A percentile compares a stretch with the other conserved stretches of the same genome.
phyloP scores from a whole-genome alignment of 2,113 vertebrate genomes.

The Catharus minimus region DNA sequence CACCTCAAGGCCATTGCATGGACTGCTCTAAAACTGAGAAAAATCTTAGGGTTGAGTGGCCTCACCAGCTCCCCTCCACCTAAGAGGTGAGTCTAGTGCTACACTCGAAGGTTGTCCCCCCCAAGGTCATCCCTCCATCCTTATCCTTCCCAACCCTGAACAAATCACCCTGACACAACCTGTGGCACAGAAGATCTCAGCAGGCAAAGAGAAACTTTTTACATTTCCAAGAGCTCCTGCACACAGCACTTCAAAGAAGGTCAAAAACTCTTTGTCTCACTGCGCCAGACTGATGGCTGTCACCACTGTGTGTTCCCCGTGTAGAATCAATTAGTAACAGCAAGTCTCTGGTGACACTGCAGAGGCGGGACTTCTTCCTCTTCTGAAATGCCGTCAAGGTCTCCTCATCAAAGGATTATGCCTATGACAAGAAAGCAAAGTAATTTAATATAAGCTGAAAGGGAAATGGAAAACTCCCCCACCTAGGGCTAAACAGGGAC shows the following conservation, averaged over 20 bases:
- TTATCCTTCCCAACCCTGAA: not conserved
- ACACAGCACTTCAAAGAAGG: slow-evolving; percentile 19
- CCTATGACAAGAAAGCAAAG: slow-evolving; percentile 30
- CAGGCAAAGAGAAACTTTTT: slow-evolving; percentile 6
- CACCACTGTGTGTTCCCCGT: not conserved
- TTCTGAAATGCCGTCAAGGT: not conserved
- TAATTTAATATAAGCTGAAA: slow-evolving; percentile 46
- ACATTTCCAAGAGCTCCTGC: not conserved
- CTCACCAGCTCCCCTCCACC: not conserved
- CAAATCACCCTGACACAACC: not conserved
- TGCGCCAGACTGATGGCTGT: not conserved
- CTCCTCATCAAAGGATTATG: slow-evolving; percentile 42
- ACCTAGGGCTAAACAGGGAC: not conserved
- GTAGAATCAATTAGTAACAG: slow-evolving; percentile 57
- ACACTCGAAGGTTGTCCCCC: fast-evolving
- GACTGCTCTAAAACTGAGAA: not conserved
- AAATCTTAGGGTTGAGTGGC: fast-evolving
- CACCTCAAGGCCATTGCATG: not conserved
- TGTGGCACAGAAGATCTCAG: not conserved
- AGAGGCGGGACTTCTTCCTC: not conserved
- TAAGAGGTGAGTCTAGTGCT: not conserved
- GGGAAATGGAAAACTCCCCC: slow-evolving; percentile 27
- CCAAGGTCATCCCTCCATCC: not conserved
- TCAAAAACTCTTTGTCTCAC: not conserved
- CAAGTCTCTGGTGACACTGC: not conserved